Percentiles rank a stretch among this genome's conserved stretches.
Conservation (phyloP, 2,888 invertebrate species). For the Allacma fusca region DNA sequence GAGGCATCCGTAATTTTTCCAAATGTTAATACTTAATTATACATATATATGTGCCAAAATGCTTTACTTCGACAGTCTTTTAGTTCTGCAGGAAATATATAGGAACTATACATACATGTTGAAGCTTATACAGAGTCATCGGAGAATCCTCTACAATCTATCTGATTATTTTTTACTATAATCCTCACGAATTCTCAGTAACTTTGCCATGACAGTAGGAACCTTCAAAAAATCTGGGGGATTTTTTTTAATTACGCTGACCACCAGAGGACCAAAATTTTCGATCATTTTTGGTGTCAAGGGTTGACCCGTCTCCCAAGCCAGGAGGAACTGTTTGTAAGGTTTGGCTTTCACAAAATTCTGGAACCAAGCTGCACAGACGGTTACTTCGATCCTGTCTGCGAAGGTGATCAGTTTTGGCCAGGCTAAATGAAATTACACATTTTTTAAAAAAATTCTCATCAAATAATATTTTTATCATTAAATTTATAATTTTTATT, state of each 20-base stretch:
- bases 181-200: background rate
- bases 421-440: slow-evolving; percentile 5
- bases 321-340: slow-evolving; percentile 4
- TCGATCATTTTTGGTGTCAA: background rate
- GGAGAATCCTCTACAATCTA: no score
- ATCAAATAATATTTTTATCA: no score
- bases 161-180: background rate
- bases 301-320: slow-evolving; percentile 10
- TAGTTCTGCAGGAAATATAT: no score
- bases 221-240: background rate
- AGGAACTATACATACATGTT: no score
- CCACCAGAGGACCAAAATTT: background rate
- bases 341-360: background rate
- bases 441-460: no score
- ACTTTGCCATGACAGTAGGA: background rate
- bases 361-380: background rate
- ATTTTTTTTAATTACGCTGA: background rate
- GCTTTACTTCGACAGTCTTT: no score
- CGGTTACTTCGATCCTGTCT: background rate
- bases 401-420: slow-evolving; percentile 12
- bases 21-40: no score
- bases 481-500: no score
- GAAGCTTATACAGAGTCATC: no score
- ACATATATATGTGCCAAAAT: no score
- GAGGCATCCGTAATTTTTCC: no score